Base-by-base conservation (phyloP, 2,797 vertebrate species). In the Smutsia temminckii region DNA sequence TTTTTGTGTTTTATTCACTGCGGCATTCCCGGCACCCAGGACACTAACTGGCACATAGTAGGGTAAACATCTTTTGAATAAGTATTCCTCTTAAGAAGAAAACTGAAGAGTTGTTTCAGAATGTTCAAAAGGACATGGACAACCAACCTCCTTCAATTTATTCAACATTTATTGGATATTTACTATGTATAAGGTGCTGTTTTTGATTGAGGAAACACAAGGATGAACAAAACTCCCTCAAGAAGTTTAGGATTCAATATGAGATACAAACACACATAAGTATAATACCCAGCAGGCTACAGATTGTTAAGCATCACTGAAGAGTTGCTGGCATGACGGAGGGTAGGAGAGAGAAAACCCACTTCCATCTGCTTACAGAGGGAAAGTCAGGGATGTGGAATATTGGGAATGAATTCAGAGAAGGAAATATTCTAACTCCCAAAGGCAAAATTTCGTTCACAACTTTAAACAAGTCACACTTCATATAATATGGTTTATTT, bases 151-250 rank as follows among this genome's bases (percentile, higher is more conserved):
- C 27, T 66, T 61, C 77, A 27, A 55, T 64, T 64, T 83, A 75
- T 18, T 69, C 10, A 37, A 75, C 10, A 64, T 25, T 78, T 66
- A 68, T 49, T 37, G 6, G 11, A n/a, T 11, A n/a, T 32, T 92
- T 92, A 72, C 42, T 32, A 42, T n/a, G 9, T 61, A 21, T 46
- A 75, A 80, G 14, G 5, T 6, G 37, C 8, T 40, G 27, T 46
- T 95, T 79, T 55, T 25, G 16, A 86, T 80, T 80, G 61, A 84
- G 46, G 18, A 94, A 85, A 83, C 18, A 51, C 18, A 92, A 91
- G 90, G 34, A 55, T 61, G 32, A 91, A 89, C 34, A 74, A 89
- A 93, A 72, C 23, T 72, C 49, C 34, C 51, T 88, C 49, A 72
- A 92, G 49, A 93, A 80, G 27, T 34, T 40, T 85, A 59, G 68